Evolutionary conservation across 2,797 vertebrate species (phyloP).

Genomic region (Macropodus opercularis): DNA sequence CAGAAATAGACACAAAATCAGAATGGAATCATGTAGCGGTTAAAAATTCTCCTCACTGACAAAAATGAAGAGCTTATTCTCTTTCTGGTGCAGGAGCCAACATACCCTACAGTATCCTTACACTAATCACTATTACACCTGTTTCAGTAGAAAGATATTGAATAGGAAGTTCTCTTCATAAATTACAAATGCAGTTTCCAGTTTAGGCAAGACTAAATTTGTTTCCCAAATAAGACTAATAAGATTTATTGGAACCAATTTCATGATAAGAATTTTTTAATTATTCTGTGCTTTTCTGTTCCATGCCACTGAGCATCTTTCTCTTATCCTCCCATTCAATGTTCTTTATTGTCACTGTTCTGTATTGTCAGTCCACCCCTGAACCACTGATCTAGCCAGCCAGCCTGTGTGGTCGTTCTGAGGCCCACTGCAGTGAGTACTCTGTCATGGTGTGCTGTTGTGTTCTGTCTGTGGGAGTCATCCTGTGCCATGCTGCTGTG

Average conservation of each 20-base stretch:
- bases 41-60: no score
- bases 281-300: neutral
- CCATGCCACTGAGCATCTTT: neutral
- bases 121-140: no score
- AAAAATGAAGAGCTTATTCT: no score
- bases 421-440: constrained; percentile 35
- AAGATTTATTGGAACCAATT: constrained; percentile 50
- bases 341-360: constrained; percentile 40
- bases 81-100: no score
- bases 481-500: constrained; percentile 70
- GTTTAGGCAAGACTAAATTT: constrained; percentile 27
- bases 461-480: constrained; percentile 68
- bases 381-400: constrained; percentile 40
- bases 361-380: no score
- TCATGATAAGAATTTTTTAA: constrained; percentile 44
- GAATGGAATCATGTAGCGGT: no score
- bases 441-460: constrained; percentile 58
- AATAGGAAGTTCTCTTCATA: constrained; percentile 71
- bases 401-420: constrained; percentile 49
- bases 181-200: constrained; percentile 55
- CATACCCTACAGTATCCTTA: no score
- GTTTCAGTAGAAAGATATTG: constrained; percentile 65
- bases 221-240: constrained; percentile 32
- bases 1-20: no score
- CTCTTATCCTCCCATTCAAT: constrained; percentile 1